Conservation (phyloP, 2,797 vertebrate genomes). For the Ceyx erithaca region DNA sequence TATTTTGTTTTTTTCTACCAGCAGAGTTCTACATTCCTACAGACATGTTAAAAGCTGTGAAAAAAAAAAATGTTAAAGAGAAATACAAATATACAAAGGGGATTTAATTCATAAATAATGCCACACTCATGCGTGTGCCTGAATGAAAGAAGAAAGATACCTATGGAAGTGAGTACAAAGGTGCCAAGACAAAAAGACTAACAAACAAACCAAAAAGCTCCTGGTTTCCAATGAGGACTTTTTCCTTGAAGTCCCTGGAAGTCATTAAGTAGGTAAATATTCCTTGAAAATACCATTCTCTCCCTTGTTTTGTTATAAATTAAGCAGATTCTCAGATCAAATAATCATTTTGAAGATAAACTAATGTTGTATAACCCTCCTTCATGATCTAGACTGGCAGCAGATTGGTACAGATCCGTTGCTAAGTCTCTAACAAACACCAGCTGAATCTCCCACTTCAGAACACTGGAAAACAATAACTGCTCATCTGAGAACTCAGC, state of each 20-base stretch:
- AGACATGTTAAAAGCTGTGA: background rate
- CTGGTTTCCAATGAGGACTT: background rate
- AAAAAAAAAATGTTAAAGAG: background rate
- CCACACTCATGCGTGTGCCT: background rate
- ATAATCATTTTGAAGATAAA: background rate
- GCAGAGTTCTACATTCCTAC: background rate
- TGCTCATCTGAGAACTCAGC: background rate
- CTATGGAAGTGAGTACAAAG: background rate
- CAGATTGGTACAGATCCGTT: background rate
- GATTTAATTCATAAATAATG: background rate
- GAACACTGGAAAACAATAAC: background rate
- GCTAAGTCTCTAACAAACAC: background rate
- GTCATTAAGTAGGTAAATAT: background rate
- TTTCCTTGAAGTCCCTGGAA: background rate
- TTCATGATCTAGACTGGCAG: background rate
- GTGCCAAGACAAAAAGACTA: background rate
- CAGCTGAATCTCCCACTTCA: background rate
- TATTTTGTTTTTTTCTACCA: background rate
- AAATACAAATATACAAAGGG: background rate
- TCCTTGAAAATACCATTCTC: background rate
- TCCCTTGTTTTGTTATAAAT: background rate
- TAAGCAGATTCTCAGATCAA: background rate
- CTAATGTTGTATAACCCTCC: background rate
- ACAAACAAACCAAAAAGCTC: background rate
- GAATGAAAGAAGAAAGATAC: background rate